Evolutionary conservation across 2,888 invertebrate species (phyloP), one percentile per base, ranked within the genome.

Genomic region (Deilephila porcellus): DNA sequence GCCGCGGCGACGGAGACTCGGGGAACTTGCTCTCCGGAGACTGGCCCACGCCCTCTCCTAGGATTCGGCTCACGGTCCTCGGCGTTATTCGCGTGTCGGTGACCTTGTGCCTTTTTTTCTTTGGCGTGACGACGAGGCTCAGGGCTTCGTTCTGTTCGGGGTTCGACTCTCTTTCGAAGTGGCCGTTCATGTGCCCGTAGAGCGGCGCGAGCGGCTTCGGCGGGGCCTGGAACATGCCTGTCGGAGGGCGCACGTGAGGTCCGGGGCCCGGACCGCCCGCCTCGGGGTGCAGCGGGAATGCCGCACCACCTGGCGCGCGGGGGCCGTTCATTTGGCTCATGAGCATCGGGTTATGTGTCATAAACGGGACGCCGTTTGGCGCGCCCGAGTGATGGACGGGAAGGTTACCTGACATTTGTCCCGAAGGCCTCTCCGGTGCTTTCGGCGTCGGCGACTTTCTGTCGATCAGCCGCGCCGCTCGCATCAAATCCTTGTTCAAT

Each of bases 41-140:
- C 83, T 97, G 96, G 73, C 96, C 96, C 83, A 96, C 96, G 70
- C 97, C 97, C 83, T 98, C 98, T 71, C 97, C 98, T 83, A 98
- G 93, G 80, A 98, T 97, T 79, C 98, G 96, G 89, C 98, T 98
- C 67, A 98, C 98, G 71, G 98, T 98, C 80, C 98, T 96, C 32
- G 98, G 98, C 53, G 98, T 98, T 81, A 98, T 98, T 82, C 98
- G 96, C 73, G 98, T 98, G 88, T 98, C 98, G 59, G 99, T 99
- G 85, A 99, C 98, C 97, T 99, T 99, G 88, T 99, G 99, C 74
- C 99, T 96, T 94, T 99, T 99, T 95, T 99, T 99, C 94, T 99
- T 99, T 3, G 98, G 98, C 70, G 98, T 98, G 81, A 99, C 98
- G 75, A 99, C 99, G 83, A 99, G 96, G 88, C 98, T 98, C 74